Base-by-base conservation (phyloP, 2,113 vertebrate genomes). In the Salminus brasiliensis region DNA sequence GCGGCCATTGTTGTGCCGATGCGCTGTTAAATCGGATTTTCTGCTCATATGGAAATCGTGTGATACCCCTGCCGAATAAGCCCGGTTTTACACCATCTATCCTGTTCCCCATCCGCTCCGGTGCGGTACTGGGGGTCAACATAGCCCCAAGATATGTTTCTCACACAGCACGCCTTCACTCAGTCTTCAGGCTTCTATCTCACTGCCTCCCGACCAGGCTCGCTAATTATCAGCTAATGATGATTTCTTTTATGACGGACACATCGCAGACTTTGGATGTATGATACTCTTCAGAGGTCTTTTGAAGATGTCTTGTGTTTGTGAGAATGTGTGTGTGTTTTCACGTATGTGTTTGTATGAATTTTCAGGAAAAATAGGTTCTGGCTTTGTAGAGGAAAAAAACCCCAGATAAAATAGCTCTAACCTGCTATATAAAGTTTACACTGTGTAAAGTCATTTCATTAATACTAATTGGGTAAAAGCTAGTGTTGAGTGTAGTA, bases 1-100 rank as follows among this genome's bases (percentile, higher is more conserved):
- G 84, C 81, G 34, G 13, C 89, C 87, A 92, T 94, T 93, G 92
- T 93, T 89, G 89, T 90, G 81, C 72, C 91, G 92, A 94, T 92
- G 89, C 84, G 84, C 89, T 90, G 91, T 93, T 91, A 93, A 94
- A 94, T 94, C 91, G 92, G 90, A 93, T 94, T 93, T 93, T 90
- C 91, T 92, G 90, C 91, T 83, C 88, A 88, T 91, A 91, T 93
- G 91, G 91, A 92, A 93, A 92, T 92, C 80, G 16, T 78, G 81
- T 86, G 81, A 88, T 84, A 82, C 89, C 93, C 90, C 78, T 76
- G 82, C 88, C 83, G 75, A 81, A 81, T 89, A 84, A 85, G 85
- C 74, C 84, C 23, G 63, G 80, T 85, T 89, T 90, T 88, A 86
- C 87, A 84, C 82, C 49, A 81, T 84, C 78, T 84, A 84, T 87